Evolutionary conservation across 1,140 invertebrate genomes (phyloP).

Genomic region (Telenomus remus): DNA sequence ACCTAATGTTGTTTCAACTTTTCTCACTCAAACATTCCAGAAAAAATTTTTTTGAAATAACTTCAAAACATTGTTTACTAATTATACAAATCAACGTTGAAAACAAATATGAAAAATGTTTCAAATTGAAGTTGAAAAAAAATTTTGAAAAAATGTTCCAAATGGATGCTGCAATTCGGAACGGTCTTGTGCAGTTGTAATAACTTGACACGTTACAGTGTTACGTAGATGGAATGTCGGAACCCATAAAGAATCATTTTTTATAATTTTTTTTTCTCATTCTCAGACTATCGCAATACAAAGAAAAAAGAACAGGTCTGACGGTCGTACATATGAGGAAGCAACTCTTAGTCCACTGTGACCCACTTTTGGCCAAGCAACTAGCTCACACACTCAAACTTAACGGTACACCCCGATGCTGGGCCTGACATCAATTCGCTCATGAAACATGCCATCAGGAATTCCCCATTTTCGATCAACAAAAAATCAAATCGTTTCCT

Average conservation of each 20-base stretch:
- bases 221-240: constrained; percentile 23
- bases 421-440: constrained; percentile 69
- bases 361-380: constrained; percentile 68
- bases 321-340: constrained; percentile 61
- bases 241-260: background rate
- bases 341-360: constrained; percentile 67
- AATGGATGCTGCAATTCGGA: constrained; percentile 5
- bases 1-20: too few species aligned
- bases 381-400: constrained; percentile 71
- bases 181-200: constrained; percentile 19
- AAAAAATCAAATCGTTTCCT: too few species aligned
- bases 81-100: constrained; percentile 8
- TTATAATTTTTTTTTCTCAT: constrained; percentile 13
- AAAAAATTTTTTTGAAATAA: too few species aligned
- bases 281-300: constrained; percentile 4
- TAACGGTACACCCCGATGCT: constrained; percentile 70
- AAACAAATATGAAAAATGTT: constrained; percentile 10
- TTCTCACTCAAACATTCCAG: too few species aligned
- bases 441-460: constrained; percentile 21
- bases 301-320: constrained; percentile 25
- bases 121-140: constrained; percentile 18
- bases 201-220: background rate
- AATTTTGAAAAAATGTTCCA: constrained; percentile 16
- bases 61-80: too few species aligned
- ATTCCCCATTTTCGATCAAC: constrained; percentile 1